Percentiles rank a stretch among this genome's conserved stretches.
These are phyloP conservation scores for Ptilodon capucinus DNA, from an alignment of 2,888 invertebrate species.

Conservation along the genomic window DNA sequence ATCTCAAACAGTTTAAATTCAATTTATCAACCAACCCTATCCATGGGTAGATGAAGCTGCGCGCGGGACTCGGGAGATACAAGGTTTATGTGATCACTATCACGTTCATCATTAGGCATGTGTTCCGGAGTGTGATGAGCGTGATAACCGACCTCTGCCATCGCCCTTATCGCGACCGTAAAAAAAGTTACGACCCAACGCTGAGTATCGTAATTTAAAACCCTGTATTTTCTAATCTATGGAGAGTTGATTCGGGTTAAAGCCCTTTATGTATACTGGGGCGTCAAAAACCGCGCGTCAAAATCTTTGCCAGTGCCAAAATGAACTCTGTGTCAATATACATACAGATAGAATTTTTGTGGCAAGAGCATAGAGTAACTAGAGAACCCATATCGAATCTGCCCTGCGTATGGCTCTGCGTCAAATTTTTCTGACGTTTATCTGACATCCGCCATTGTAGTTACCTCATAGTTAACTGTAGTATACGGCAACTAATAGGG, in stretches of 20 bases:
- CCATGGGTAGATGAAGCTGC: conserved; percentile 12
- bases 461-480: too few species aligned
- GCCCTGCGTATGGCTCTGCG: too few species aligned
- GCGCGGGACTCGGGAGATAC: conserved; percentile 19
- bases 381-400: too few species aligned
- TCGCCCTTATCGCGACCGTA: conserved; percentile 32
- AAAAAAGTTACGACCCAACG: conserved; percentile 26
- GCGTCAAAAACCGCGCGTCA: too few species aligned
- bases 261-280: too few species aligned
- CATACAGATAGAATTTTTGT: too few species aligned
- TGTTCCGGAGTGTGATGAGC: conserved; percentile 26
- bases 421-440: too few species aligned
- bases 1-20: neutral
- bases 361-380: too few species aligned
- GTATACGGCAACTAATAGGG: too few species aligned
- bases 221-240: neutral
- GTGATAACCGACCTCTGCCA: conserved; percentile 20
- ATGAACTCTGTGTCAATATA: too few species aligned
- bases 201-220: neutral
- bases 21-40: conserved; percentile 11
- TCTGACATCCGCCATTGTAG: too few species aligned
- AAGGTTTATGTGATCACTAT: conserved; percentile 32
- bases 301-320: too few species aligned
- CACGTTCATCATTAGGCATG: conserved; percentile 38
- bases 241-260: neutral